A percentile compares a stretch with the other conserved stretches of the same genome.
Conservation (phyloP, 2,113 vertebrate species). For the Pavo muticus region DNA sequence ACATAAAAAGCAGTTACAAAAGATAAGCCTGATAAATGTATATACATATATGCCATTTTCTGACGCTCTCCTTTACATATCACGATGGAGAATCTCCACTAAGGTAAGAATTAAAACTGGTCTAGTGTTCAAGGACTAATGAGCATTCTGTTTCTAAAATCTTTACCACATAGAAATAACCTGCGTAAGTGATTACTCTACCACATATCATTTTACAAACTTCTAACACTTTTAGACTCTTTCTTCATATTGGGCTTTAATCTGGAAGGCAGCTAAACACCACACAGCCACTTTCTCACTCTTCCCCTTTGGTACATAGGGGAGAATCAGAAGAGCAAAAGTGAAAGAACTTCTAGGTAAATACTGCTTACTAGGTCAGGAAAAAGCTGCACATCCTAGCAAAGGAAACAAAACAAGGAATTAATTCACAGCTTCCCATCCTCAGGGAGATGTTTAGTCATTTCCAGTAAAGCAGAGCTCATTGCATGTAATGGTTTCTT, state of each 20-base stretch:
- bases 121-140: background rate
- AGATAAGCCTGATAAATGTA: background rate
- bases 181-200: background rate
- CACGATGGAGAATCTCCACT: background rate
- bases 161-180: background rate
- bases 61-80: background rate
- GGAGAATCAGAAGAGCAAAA: background rate
- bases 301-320: background rate
- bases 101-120: background rate
- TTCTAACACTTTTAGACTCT: background rate
- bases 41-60: background rate
- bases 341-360: background rate
- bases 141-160: background rate
- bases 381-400: background rate
- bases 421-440: background rate
- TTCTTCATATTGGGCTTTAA: background rate
- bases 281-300: background rate
- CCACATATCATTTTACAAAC: background rate
- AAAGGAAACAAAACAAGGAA: background rate
- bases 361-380: background rate
- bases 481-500: background rate
- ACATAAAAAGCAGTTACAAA: background rate
- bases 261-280: background rate
- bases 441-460: background rate
- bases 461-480: background rate